Percentiles rank a stretch among this genome's conserved stretches.
These are phyloP conservation scores for Telmatochromis sp. DNA, from an alignment of 2,113 vertebrate genomes.

Conservation along the genomic window DNA sequence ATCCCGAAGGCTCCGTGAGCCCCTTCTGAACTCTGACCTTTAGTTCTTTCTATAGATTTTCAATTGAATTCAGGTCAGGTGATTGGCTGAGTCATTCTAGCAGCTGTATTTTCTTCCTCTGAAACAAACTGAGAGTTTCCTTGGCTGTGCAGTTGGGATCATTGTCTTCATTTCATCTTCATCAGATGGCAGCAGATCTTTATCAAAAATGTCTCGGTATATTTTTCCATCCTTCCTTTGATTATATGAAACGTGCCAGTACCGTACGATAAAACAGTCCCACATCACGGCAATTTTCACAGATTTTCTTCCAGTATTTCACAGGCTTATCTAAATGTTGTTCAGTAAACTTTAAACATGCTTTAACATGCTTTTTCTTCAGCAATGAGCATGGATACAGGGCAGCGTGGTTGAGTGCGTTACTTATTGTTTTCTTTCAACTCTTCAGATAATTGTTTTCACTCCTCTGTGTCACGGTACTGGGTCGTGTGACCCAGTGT, in stretches of 20 bases:
- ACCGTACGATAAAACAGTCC: neutral
- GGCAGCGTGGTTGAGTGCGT: fast-evolving
- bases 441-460: neutral
- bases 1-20: neutral
- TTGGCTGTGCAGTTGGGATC: neutral
- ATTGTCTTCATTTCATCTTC: neutral
- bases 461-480: neutral
- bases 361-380: neutral
- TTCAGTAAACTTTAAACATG: neutral
- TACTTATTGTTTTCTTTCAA: neutral
- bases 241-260: fast-evolving
- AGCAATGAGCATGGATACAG: neutral
- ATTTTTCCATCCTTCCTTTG: neutral
- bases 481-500: neutral
- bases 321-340: neutral
- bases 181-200: neutral
- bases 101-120: neutral
- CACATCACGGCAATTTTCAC: neutral
- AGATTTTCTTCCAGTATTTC: neutral
- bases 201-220: neutral
- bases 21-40: neutral
- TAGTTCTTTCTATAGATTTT: neutral
- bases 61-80: neutral
- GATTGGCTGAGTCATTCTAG: neutral
- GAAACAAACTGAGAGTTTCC: neutral